phyloP scores from a whole-genome alignment of 2,888 invertebrate species.

The Thymelicus acteon region DNA sequence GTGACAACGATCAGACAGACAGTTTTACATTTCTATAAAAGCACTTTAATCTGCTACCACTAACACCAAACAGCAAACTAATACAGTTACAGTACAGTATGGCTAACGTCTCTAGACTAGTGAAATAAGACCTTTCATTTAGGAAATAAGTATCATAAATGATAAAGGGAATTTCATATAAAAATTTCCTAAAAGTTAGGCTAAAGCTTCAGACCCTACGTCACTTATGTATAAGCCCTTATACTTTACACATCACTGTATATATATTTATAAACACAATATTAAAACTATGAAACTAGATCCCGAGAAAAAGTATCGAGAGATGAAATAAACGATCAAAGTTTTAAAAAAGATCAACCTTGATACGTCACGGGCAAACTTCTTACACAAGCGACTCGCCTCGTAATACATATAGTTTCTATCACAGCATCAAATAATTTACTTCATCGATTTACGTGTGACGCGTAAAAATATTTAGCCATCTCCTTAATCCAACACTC shows the following conservation, averaged over 20 bases:
- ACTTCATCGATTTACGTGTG: conserved; percentile 66
- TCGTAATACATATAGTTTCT: conserved; percentile 50
- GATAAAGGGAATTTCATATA: conserved; percentile 50
- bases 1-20: conserved; percentile 45
- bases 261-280: conserved; percentile 40
- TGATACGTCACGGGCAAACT: conserved; percentile 53
- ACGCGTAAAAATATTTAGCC: conserved; percentile 69
- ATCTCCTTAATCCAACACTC: conserved; percentile 48
- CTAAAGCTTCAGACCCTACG: conserved; percentile 75
- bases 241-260: conserved; percentile 51
- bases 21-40: conserved; percentile 69
- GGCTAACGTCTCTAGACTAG: conserved; percentile 47
- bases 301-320: conserved; percentile 72
- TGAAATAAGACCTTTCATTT: conserved; percentile 45
- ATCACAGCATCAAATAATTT: conserved; percentile 65
- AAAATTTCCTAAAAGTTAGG: conserved; percentile 64
- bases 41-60: conserved; percentile 77
- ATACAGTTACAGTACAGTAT: conserved; percentile 48
- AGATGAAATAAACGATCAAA: conserved; percentile 45
- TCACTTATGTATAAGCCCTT: conserved; percentile 58
- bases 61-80: conserved; percentile 81
- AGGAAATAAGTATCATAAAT: background rate
- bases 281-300: conserved; percentile 42
- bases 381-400: conserved; percentile 55
- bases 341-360: conserved; percentile 53